These are phyloP conservation scores for Masnerella sp. DNA, from an alignment of 2,888 invertebrate genomes.

Conservation along the genomic window DNA sequence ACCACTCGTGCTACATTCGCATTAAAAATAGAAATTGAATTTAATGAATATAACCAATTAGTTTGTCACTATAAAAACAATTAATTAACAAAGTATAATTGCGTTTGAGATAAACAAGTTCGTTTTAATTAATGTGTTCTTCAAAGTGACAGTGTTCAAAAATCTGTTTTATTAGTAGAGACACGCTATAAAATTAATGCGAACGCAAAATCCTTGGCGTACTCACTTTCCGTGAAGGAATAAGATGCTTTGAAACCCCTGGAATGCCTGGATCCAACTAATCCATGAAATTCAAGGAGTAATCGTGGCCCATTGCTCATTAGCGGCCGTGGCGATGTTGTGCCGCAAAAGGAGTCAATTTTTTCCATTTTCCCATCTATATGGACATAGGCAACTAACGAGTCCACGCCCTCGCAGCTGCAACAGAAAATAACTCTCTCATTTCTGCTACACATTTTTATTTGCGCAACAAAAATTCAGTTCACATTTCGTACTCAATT, in stretches of 20 bases:
- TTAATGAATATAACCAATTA: too few relatives aligned
- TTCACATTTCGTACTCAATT: too few relatives aligned
- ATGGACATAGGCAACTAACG: slow-evolving; percentile 89
- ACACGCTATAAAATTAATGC: not conserved
- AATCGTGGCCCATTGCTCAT: slow-evolving; percentile 95
- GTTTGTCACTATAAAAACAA: too few relatives aligned
- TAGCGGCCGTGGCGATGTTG: slow-evolving; percentile 87
- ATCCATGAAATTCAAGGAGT: slow-evolving; percentile 90
- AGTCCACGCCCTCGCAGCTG: slow-evolving; percentile 89
- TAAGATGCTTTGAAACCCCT: slow-evolving; percentile 93
- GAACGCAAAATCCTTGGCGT: slow-evolving; percentile 16
- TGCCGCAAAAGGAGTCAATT: slow-evolving; percentile 92
- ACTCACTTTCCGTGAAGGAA: slow-evolving; percentile 93
- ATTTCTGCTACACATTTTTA: slow-evolving; percentile 5
- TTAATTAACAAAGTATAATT: too few relatives aligned
- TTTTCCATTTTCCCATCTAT: slow-evolving; percentile 91
- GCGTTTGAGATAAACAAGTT: too few relatives aligned
- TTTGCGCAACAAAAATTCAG: not conserved
- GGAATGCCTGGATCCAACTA: slow-evolving; percentile 86
- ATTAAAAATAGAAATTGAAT: too few relatives aligned
- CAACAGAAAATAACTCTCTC: slow-evolving; percentile 65
- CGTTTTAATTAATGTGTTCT: too few relatives aligned
- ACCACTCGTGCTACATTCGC: too few relatives aligned
- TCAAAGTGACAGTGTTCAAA: too few relatives aligned
- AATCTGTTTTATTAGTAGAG: not conserved